Evolutionary conservation across 2,113 vertebrate species (phyloP), one percentile per base, ranked within the genome.

Genomic region (Lampris megalopsis): DNA sequence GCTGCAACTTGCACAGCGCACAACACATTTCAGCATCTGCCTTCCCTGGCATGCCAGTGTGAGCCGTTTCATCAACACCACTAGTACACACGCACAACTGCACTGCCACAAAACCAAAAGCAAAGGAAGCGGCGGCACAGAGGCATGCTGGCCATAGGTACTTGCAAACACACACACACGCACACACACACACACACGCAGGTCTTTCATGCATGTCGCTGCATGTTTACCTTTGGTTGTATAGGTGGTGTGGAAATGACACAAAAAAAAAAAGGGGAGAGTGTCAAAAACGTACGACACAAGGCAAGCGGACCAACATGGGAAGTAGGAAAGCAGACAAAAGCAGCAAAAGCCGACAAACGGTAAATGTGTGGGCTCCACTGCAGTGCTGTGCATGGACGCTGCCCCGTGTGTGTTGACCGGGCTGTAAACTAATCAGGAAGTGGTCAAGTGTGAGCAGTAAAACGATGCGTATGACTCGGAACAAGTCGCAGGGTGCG

Each of bases 401-500:
- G 53, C 61, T 69, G 63, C 71, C 59, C 45, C 38, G 54, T 60
- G 48, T 49, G 61, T 63, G 52, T 40, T 45, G 7, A 3, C 10
- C 47, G 41, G 13, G 41, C 24, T 48, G 35, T 77, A 72, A 72
- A 84, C 56, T 78, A 79, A 89, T 75, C 60, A 68, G 74, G 63
- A n/a, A 42, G 77, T 35, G 6, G 13, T 85, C 81, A 83, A 88
- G 78, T 67, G 60, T 63, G 72, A 54, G 61, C 68, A 37, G 73
- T 75, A 78, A 83, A 75, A 66, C 59, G 58, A 40, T 76, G 82
- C 82, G 82, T 84, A 85, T 67, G 10, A 73, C 42, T 24, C 41
- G 6, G 52, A 63, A 80, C 81, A 66, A 50, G 66, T 77, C 56
- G 67, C 70, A 81, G 71, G 73, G 58, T 77, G 24, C 63, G 75